A percentile compares a stretch with the other conserved stretches of the same genome.
Conservation (phyloP, 2,113 vertebrate species). For the Machaerirhynchus nigripectus region DNA sequence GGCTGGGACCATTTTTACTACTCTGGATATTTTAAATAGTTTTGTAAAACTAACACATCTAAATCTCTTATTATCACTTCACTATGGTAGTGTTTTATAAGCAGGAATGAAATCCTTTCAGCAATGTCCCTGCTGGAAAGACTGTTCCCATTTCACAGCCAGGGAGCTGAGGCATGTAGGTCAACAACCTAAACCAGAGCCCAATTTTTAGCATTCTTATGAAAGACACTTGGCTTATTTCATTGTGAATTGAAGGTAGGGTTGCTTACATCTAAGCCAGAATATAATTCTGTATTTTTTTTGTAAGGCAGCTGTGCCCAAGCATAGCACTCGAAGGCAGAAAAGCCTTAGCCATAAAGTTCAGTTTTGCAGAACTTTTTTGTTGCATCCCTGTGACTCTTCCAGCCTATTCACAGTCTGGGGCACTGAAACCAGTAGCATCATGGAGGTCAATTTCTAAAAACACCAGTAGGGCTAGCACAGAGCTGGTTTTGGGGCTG, state of each 20-base stretch:
- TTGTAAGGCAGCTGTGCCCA: background rate
- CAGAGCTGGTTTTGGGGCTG: constrained; percentile 21
- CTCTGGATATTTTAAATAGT: constrained; percentile 11
- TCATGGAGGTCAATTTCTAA: background rate
- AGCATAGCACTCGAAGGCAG: background rate
- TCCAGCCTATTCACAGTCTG: background rate
- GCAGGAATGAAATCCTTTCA: background rate
- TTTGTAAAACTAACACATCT: background rate
- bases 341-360: background rate
- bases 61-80: background rate
- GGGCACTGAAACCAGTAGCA: background rate
- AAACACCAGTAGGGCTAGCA: constrained; percentile 5
- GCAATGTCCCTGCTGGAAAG: background rate
- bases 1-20: background rate
- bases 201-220: background rate
- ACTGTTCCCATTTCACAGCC: constrained; percentile 15
- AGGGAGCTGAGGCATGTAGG: background rate
- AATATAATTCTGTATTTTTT: background rate
- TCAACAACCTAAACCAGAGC: constrained; percentile 2
- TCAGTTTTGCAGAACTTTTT: background rate
- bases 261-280: background rate
- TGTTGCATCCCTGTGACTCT: background rate
- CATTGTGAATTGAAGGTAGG: background rate
- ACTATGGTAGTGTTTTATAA: constrained; percentile 5
- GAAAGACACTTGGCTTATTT: background rate